These are phyloP conservation scores for Leucozona laternaria DNA, from an alignment of 2,888 invertebrate species.

Conservation along the genomic window DNA sequence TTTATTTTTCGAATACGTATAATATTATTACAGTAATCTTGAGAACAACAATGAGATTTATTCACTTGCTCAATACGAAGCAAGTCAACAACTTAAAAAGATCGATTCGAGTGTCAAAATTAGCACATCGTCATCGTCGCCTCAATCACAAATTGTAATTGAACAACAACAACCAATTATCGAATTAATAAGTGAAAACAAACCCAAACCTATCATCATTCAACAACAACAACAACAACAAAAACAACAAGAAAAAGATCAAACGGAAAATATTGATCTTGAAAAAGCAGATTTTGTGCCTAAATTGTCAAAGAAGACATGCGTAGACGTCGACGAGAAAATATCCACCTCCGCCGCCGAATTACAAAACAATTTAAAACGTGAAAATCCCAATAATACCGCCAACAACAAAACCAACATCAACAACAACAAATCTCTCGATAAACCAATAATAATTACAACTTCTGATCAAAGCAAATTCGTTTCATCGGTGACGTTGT, in stretches of 20 bases:
- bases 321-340: conserved; percentile 74
- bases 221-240: conserved; percentile 46
- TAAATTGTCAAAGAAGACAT: conserved; percentile 64
- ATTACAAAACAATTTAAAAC: conserved; percentile 58
- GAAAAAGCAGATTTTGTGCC: conserved; percentile 50
- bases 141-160: conserved; percentile 61
- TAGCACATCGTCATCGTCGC: conserved; percentile 45
- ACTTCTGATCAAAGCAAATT: conserved; percentile 41
- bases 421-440: conserved; percentile 18
- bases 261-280: conserved; percentile 41
- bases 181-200: conserved; percentile 74
- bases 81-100: conserved; percentile 79
- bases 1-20: conserved; percentile 28
- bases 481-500: conserved; percentile 18
- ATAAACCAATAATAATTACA: conserved; percentile 19
- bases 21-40: conserved; percentile 83
- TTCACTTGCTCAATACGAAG: conserved; percentile 84
- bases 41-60: conserved; percentile 84
- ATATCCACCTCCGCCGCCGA: conserved; percentile 53
- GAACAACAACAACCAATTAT: conserved; percentile 63
- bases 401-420: conserved; percentile 14
- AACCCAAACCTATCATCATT: conserved; percentile 51
- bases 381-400: conserved; percentile 52
- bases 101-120: conserved; percentile 67
- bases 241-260: conserved; percentile 51